A percentile compares a stretch with the other conserved stretches of the same genome.
Evolutionary conservation across 2,797 vertebrate species (phyloP).

Genomic region (Lophotriccus pileatus): DNA sequence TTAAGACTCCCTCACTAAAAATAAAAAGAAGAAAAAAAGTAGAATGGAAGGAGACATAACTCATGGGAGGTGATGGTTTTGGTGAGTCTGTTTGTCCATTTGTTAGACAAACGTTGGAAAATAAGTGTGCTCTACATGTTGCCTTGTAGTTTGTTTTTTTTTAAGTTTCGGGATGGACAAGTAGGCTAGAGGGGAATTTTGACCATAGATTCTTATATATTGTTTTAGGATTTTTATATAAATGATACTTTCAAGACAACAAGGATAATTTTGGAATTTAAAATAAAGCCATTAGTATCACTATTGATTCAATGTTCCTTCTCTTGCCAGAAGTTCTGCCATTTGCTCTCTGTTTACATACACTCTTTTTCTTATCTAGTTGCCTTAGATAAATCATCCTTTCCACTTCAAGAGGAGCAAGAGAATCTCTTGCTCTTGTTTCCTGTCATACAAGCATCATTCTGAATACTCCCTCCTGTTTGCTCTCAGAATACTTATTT

Average conservation of each 20-base stretch:
- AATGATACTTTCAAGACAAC: background rate
- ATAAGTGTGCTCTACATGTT: background rate
- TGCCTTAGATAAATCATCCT: background rate
- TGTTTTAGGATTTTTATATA: background rate
- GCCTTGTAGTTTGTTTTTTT: background rate
- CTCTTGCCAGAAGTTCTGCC: background rate
- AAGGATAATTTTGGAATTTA: background rate
- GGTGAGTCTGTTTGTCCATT: background rate
- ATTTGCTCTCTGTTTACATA: background rate
- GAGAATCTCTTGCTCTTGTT: background rate
- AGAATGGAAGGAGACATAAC: background rate
- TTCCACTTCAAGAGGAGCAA: constrained; percentile 25
- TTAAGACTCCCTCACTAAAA: background rate
- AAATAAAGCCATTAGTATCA: background rate
- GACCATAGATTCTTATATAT: background rate
- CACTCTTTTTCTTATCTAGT: background rate
- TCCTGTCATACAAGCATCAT: background rate
- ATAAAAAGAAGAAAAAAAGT: background rate
- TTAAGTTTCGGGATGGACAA: background rate
- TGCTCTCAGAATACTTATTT: background rate
- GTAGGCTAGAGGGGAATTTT: background rate
- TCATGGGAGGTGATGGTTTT: background rate
- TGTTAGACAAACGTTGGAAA: constrained; percentile 6
- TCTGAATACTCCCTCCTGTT: background rate
- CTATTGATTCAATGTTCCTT: background rate